phyloP scores from a whole-genome alignment of 1,140 invertebrate genomes.

The Lineus longissimus region DNA sequence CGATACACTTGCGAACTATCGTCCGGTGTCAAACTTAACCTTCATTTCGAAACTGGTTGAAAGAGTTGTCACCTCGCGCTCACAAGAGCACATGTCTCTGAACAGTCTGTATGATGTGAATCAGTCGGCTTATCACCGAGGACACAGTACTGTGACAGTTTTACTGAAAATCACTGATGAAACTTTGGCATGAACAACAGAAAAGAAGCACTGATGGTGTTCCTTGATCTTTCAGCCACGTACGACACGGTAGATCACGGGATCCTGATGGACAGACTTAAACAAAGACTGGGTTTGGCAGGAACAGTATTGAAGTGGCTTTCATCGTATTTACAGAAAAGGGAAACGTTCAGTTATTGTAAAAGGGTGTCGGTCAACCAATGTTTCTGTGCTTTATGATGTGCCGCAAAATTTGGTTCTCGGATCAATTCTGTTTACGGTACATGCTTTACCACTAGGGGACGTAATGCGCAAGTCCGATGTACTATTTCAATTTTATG shows the following conservation, averaged over 20 bases:
- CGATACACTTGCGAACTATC: not conserved
- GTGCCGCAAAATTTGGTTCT: not conserved
- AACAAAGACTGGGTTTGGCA: not conserved
- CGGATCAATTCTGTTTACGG: not conserved
- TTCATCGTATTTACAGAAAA: not conserved
- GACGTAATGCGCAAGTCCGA: not conserved
- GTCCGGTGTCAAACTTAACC: not conserved
- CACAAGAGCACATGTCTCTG: not conserved
- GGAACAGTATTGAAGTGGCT: not conserved
- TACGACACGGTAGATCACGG: not conserved
- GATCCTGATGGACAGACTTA: not conserved
- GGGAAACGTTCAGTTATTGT: not conserved
- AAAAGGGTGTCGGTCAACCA: not conserved
- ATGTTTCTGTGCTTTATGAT: not conserved
- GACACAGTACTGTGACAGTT: not conserved
- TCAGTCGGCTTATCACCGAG: not conserved
- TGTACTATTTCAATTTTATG: not conserved
- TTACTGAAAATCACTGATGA: not conserved
- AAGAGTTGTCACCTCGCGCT: not conserved
- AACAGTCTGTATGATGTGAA: not conserved
- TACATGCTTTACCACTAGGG: not conserved
- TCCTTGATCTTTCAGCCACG: not conserved
- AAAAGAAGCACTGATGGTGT: not conserved
- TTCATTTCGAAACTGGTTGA: not conserved
- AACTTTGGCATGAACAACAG: not conserved